Percentiles rank a stretch among this genome's conserved stretches.
Evolutionary conservation across 2,888 invertebrate species (phyloP).

Genomic region (Argyresthia goedartella): DNA sequence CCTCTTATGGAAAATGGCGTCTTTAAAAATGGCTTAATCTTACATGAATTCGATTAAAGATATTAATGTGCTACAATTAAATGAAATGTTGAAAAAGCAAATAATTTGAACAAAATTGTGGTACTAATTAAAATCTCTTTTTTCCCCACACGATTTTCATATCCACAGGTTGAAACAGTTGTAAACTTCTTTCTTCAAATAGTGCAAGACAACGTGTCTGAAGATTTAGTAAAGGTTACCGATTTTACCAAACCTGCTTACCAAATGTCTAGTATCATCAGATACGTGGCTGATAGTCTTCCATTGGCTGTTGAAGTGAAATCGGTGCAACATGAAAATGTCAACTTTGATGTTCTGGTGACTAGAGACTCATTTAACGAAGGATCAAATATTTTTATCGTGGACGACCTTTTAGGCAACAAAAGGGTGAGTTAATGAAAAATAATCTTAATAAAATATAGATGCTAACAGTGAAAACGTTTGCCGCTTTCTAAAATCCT

Average conservation of each 20-base stretch:
- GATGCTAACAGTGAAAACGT: neutral
- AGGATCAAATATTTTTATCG: slow-evolving; percentile 24
- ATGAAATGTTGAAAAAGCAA: too few relatives aligned
- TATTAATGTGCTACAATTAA: too few relatives aligned
- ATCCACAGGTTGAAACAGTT: slow-evolving; percentile 27
- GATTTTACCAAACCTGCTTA: slow-evolving; percentile 14
- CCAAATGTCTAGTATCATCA: slow-evolving; percentile 16
- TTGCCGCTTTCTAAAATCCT: neutral
- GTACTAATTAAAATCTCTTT: too few relatives aligned
- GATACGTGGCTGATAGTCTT: slow-evolving; percentile 14
- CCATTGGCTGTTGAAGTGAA: slow-evolving; percentile 12
- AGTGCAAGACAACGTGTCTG: slow-evolving; percentile 23
- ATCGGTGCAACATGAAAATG: slow-evolving; percentile 5
- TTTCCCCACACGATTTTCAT: too few relatives aligned
- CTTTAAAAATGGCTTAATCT: too few relatives aligned
- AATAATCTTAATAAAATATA: neutral
- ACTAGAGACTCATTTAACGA: slow-evolving; percentile 8
- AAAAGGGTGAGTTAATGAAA: slow-evolving; percentile 21
- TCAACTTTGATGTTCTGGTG: slow-evolving; percentile 7
- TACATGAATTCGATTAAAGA: too few relatives aligned
- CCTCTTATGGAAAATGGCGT: too few relatives aligned
- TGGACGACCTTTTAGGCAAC: slow-evolving; percentile 25
- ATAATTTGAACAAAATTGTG: too few relatives aligned
- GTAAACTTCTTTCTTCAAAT: slow-evolving; percentile 31
- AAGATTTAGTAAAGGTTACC: slow-evolving; percentile 17